Evolutionary conservation across 2,797 vertebrate genomes (phyloP), one percentile per base, ranked within the genome.

Genomic region (Pseudotriccus pelzelni): DNA sequence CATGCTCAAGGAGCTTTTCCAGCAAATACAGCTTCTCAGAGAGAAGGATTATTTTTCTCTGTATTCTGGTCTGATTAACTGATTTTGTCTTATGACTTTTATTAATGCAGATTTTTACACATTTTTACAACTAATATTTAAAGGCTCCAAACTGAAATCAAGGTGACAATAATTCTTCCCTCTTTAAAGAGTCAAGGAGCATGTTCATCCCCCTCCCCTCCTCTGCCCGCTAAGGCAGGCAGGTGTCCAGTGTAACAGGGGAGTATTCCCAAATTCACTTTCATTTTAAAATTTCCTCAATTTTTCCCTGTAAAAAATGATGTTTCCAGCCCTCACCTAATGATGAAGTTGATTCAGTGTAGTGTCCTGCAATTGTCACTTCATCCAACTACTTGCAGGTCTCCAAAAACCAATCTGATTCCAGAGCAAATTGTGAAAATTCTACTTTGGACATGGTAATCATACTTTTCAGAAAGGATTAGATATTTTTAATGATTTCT

Each of bases 161-260:
- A 79, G 12, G 12, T 73, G 67, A n/a, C 23, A 49, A 36, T 58
- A 73, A 58, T 49, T 69, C 21, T 20, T 82, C 14, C 15, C 10
- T 58, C 28, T 67, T 76, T 15, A 87, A 75, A 70, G 32, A 9
- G 8, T 21, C 46, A 59, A 77, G 32, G 6, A 70, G 7, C 13
- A 58, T 14, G n/a, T 53, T 53, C 12, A 50, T 69, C 19, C 4
- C 7, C 5, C 1, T 1, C 44, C 18, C 4, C 2, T 59, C 16
- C 34, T 41, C n/a, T 36, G 10, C 20, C 21, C 56, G 27, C 14
- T 34, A 59, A 69, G 43, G n/a, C 23, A 63, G 36, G 15, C 7
- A 19, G 11, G 14, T 50, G 4, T 50, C 28, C 28, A 52, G 20
- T 2, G 1, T 63, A 62, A 81, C 12, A 72, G 4, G 3, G 0